phyloP scores from a whole-genome alignment of 2,797 vertebrate genomes.

The Aldrovandia affinis region DNA sequence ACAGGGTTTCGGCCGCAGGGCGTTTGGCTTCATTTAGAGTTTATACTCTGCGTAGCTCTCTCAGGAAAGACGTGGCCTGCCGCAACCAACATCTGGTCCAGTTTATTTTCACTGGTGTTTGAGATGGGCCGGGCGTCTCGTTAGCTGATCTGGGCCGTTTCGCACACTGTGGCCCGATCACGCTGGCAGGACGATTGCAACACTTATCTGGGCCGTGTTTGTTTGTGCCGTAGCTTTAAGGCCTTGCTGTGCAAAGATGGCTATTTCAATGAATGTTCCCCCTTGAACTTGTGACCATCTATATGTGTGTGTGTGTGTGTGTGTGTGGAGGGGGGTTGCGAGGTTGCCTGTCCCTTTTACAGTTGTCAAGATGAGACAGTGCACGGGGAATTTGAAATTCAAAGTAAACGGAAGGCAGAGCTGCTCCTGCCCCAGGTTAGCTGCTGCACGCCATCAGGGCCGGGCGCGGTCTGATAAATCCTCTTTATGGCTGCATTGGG shows the following conservation, averaged over 20 bases:
- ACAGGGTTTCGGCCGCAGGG: constrained; percentile 10
- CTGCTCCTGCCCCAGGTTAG: background rate
- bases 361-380: background rate
- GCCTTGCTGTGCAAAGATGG: background rate
- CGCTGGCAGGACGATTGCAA: background rate
- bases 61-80: constrained; percentile 40
- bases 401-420: background rate
- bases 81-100: constrained; percentile 43
- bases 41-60: background rate
- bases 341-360: too few species aligned
- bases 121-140: background rate
- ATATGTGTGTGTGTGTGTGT: background rate
- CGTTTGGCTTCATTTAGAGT: background rate
- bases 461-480: background rate
- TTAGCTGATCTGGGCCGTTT: constrained; percentile 5
- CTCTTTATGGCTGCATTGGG: background rate
- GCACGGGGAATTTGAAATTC: background rate
- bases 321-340: background rate
- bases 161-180: constrained; percentile 5
- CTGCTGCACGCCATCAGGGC: background rate
- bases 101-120: background rate
- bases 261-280: background rate
- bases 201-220: background rate
- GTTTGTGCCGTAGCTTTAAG: background rate
- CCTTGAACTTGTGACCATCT: too few species aligned